Conservation (phyloP, 2,797 vertebrate genomes). For the Mallotus villosus region DNA sequence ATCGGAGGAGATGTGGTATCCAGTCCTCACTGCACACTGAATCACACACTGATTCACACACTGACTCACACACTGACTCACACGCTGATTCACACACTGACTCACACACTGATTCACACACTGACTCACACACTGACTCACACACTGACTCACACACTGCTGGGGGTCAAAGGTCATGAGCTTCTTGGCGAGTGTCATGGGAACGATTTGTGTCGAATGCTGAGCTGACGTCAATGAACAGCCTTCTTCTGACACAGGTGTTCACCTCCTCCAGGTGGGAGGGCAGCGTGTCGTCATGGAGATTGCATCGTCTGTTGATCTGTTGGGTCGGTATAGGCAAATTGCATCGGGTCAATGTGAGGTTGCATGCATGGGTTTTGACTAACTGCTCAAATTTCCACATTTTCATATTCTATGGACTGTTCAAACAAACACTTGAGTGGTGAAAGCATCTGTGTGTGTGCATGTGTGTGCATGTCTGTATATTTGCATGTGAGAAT, state of each 20-base stretch:
- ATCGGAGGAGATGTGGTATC: no score
- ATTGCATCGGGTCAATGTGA: no score
- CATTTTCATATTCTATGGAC: not conserved
- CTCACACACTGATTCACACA: slow-evolving; percentile 13
- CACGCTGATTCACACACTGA: slow-evolving; percentile 10
- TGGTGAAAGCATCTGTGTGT: not conserved
- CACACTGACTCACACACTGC: not conserved
- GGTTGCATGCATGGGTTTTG: no score
- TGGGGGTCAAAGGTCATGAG: no score
- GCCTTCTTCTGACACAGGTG: no score
- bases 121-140: not conserved
- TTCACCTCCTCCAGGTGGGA: no score
- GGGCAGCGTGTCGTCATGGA: no score
- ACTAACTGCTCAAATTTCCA: not conserved
- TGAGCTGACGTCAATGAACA: no score
- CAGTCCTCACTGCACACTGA: not conserved
- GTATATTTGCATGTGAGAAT: not conserved
- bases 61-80: not conserved
- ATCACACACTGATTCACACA: slow-evolving; percentile 8
- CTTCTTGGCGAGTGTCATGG: no score
- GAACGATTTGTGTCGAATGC: no score
- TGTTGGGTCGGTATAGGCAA: no score
- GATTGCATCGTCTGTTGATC: no score
- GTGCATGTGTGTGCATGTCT: slow-evolving; percentile 8
- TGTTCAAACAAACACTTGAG: not conserved